Evolutionary conservation across 2,888 invertebrate genomes (phyloP).

Genomic region (Creontiades dilutus): DNA sequence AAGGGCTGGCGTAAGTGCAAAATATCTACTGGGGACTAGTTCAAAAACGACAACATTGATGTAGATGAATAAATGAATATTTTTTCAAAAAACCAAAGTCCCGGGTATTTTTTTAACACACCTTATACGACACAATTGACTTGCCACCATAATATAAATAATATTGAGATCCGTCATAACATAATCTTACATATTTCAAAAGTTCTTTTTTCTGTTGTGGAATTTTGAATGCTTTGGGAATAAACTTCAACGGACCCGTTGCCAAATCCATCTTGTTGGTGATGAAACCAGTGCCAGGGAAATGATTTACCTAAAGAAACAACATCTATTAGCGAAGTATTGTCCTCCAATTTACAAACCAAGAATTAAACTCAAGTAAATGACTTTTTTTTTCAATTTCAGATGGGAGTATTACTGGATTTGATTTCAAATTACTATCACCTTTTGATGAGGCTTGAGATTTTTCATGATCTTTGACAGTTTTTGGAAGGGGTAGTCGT

Average conservation of each 20-base stretch:
- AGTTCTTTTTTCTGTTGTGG: constrained; percentile 87
- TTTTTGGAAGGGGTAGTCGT: constrained; percentile 91
- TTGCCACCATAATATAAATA: too few relatives aligned
- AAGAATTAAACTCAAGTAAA: too few relatives aligned
- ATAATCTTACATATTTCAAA: constrained; percentile 83
- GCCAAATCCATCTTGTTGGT: constrained; percentile 95
- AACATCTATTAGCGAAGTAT: neutral
- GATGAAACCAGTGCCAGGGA: constrained; percentile 95
- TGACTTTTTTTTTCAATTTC: too few relatives aligned
- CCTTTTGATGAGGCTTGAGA: constrained; percentile 86
- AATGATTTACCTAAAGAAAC: constrained; percentile 88
- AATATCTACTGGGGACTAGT: too few relatives aligned
- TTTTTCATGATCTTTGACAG: constrained; percentile 81
- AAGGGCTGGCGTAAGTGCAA: too few relatives aligned
- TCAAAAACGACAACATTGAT: too few relatives aligned
- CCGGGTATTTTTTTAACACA: too few relatives aligned
- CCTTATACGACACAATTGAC: too few relatives aligned
- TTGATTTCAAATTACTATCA: constrained; percentile 74
- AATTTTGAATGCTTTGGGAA: constrained; percentile 93
- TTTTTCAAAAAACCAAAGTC: too few relatives aligned
- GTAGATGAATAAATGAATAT: too few relatives aligned
- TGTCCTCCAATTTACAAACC: neutral
- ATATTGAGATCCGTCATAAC: too few relatives aligned
- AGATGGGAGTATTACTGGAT: neutral
- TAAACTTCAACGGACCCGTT: constrained; percentile 86